Percentiles rank a stretch among this genome's conserved stretches.
phyloP scores from a whole-genome alignment of 2,888 invertebrate genomes.

The Cerastis rubricosa region DNA sequence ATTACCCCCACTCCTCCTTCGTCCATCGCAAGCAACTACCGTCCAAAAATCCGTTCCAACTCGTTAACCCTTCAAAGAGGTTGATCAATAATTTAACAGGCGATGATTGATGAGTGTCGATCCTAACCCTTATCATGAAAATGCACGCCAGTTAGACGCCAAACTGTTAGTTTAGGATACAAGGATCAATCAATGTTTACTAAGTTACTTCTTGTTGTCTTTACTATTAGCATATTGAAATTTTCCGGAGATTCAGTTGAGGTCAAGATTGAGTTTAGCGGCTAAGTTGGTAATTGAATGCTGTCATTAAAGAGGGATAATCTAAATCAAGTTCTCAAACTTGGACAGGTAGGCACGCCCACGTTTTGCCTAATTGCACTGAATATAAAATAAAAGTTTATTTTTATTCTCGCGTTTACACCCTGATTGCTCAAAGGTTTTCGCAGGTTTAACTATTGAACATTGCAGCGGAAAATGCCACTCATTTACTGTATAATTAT shows the following conservation, averaged over 20 bases:
- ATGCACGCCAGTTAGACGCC: constrained; percentile 29
- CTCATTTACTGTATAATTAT: neutral
- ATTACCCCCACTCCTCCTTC: constrained; percentile 20
- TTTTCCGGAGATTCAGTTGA: constrained; percentile 30
- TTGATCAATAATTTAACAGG: constrained; percentile 40
- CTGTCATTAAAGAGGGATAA: neutral
- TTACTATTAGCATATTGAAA: constrained; percentile 46
- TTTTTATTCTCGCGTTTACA: constrained; percentile 15
- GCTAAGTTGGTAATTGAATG: constrained; percentile 25
- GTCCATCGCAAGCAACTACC: constrained; percentile 3
- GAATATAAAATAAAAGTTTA: constrained; percentile 1
- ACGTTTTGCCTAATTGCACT: neutral
- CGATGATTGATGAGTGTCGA: constrained; percentile 58
- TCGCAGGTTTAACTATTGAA: neutral
- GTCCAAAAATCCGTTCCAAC: constrained; percentile 10
- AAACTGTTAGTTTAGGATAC: constrained; percentile 62
- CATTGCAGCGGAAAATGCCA: neutral
- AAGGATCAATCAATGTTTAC: constrained; percentile 54
- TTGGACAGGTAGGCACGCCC: neutral
- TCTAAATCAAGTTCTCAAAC: neutral
- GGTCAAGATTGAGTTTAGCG: constrained; percentile 42
- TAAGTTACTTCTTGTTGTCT: constrained; percentile 45
- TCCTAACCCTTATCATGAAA: constrained; percentile 47
- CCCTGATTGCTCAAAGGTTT: constrained; percentile 47
- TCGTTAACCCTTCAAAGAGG: constrained; percentile 34